Conservation (phyloP, 2,113 vertebrate genomes). For the Microcebus murinus region DNA sequence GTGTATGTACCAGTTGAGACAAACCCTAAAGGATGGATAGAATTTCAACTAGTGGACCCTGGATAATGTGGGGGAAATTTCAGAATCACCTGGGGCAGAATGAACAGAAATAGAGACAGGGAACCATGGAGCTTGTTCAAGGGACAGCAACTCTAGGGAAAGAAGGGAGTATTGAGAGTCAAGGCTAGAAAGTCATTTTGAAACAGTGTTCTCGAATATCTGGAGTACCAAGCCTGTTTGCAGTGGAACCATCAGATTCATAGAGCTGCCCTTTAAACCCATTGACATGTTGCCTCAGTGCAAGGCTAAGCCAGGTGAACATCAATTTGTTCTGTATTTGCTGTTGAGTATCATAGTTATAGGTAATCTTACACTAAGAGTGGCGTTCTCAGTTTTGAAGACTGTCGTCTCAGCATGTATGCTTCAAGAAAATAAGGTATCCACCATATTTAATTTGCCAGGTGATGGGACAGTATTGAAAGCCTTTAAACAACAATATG, state of each 20-base stretch:
- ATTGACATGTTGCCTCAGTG: not conserved
- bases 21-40: not conserved
- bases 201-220: not conserved
- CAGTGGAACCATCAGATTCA: not conserved
- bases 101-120: not conserved
- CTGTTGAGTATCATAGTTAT: not conserved
- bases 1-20: not conserved
- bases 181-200: not conserved
- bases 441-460: not conserved
- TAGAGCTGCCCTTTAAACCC: conserved; percentile 6
- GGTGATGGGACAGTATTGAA: not conserved
- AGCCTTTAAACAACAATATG: not conserved
- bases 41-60: not conserved
- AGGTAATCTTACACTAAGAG: not conserved
- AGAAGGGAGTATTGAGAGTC: not conserved
- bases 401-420: not conserved
- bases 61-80: not conserved
- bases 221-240: not conserved
- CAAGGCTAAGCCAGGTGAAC: not conserved
- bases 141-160: not conserved
- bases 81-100: not conserved
- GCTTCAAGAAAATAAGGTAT: conserved; percentile 9
- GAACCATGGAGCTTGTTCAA: not conserved
- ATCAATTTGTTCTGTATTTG: not conserved
- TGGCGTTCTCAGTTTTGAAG: conserved; percentile 4